These are phyloP conservation scores for Erannis defoliaria DNA, from an alignment of 2,888 invertebrate species.

Conservation along the genomic window DNA sequence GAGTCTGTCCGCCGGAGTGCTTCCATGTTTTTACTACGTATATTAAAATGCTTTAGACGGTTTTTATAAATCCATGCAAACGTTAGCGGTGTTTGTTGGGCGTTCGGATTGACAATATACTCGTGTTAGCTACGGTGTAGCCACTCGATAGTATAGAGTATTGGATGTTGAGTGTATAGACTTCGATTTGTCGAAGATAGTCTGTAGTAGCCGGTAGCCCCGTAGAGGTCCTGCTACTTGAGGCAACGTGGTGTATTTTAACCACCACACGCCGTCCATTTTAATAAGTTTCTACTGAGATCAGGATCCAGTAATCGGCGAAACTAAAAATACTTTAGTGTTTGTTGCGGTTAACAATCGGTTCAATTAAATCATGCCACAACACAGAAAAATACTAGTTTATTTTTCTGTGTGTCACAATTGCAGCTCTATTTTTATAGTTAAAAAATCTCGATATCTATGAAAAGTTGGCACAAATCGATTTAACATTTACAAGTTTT, in stretches of 20 bases:
- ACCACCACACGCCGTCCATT: constrained; percentile 59
- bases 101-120: constrained; percentile 77
- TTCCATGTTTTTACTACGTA: constrained; percentile 84
- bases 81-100: constrained; percentile 62
- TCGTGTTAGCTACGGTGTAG: constrained; percentile 53
- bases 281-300: constrained; percentile 49
- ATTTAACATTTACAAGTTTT: constrained; percentile 37
- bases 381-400: too few relatives aligned
- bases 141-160: constrained; percentile 43
- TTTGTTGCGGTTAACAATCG: constrained; percentile 14
- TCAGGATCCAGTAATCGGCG: constrained; percentile 7
- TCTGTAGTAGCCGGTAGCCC: constrained; percentile 37
- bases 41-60: constrained; percentile 75
- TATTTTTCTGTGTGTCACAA: too few relatives aligned
- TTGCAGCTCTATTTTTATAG: constrained; percentile 42
- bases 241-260: constrained; percentile 52
- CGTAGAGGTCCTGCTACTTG: constrained; percentile 43
- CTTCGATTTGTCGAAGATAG: constrained; percentile 10
- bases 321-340: constrained; percentile 6
- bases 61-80: constrained; percentile 72
- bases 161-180: constrained; percentile 37
- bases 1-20: constrained; percentile 85
- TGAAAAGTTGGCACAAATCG: constrained; percentile 40
- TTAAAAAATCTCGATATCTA: constrained; percentile 30
- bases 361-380: constrained; percentile 11